Conservation (phyloP, 2,888 invertebrate genomes). For the Limnephilus auricula region DNA sequence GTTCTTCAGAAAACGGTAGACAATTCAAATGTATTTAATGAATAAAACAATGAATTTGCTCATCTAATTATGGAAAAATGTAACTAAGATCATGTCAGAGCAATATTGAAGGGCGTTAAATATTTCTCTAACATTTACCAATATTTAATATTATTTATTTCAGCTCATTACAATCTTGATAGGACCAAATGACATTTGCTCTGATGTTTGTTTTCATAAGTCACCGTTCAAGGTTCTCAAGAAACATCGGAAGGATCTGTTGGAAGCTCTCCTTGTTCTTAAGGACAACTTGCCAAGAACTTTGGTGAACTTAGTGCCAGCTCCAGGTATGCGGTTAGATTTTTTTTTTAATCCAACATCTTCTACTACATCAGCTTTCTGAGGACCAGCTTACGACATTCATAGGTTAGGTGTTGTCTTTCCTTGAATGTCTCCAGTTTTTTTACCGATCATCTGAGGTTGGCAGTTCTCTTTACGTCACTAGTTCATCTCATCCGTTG, state of each 20-base stretch:
- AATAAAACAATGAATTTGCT: too few species aligned
- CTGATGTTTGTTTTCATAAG: slow-evolving; percentile 75
- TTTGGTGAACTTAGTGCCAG: slow-evolving; percentile 77
- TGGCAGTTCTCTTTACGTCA: too few species aligned
- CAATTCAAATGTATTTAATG: too few species aligned
- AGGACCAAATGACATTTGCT: slow-evolving; percentile 81
- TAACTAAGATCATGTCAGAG: too few species aligned
- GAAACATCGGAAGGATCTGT: slow-evolving; percentile 75
- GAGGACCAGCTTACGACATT: too few species aligned
- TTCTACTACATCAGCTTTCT: neutral
- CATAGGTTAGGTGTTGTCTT: too few species aligned
- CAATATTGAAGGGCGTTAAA: too few species aligned
- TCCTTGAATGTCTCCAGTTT: too few species aligned
- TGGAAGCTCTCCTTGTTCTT: slow-evolving; percentile 75
- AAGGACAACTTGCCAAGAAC: slow-evolving; percentile 80
- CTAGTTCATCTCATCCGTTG: too few species aligned
- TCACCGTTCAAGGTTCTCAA: slow-evolving; percentile 72
- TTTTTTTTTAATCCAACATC: neutral
- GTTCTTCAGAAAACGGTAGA: too few species aligned
- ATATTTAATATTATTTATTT: slow-evolving; percentile 66
- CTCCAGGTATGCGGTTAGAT: slow-evolving; percentile 72
- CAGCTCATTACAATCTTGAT: slow-evolving; percentile 79
- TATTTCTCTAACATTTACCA: neutral
- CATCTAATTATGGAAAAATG: too few species aligned
- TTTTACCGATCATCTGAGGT: too few species aligned